Conservation (phyloP, 1,140 invertebrate species). For the Thaumatotibia leucotreta region DNA sequence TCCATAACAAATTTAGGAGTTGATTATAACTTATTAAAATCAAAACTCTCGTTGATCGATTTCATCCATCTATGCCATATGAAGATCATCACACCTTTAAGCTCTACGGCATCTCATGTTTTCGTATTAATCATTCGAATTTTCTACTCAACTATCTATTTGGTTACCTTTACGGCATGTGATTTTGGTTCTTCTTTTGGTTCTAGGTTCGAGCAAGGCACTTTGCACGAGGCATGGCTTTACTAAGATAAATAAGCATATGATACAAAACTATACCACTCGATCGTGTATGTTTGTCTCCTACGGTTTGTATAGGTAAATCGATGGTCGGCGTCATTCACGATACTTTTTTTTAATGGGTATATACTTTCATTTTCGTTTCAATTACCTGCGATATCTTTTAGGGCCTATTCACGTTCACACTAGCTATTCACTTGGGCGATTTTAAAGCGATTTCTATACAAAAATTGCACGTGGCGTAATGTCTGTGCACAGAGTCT, state of each 20-base stretch:
- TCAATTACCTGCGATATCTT: no score
- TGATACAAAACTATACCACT: constrained; percentile 50
- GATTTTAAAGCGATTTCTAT: no score
- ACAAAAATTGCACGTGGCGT: no score
- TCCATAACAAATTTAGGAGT: not conserved
- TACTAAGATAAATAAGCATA: constrained; percentile 61
- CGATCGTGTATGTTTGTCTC: constrained; percentile 60
- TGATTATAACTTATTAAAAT: not conserved
- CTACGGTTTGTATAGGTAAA: not conserved
- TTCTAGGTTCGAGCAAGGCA: constrained; percentile 64
- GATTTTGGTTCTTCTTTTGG: constrained; percentile 44
- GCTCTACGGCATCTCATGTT: not conserved
- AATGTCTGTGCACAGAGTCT: no score
- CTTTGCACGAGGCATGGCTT: constrained; percentile 64
- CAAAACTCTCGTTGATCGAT: not conserved
- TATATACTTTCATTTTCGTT: no score
- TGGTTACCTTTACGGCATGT: constrained; percentile 43
- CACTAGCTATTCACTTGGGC: no score
- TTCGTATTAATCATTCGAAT: not conserved
- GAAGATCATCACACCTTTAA: not conserved
- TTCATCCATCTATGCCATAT: not conserved
- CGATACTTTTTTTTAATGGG: not conserved
- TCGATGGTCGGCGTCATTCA: not conserved
- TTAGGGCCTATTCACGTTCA: no score
- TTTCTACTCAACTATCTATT: not conserved